Evolutionary conservation across 2,888 invertebrate species (phyloP), one percentile per base, ranked within the genome.

Genomic region (Incurvaria masculella): DNA sequence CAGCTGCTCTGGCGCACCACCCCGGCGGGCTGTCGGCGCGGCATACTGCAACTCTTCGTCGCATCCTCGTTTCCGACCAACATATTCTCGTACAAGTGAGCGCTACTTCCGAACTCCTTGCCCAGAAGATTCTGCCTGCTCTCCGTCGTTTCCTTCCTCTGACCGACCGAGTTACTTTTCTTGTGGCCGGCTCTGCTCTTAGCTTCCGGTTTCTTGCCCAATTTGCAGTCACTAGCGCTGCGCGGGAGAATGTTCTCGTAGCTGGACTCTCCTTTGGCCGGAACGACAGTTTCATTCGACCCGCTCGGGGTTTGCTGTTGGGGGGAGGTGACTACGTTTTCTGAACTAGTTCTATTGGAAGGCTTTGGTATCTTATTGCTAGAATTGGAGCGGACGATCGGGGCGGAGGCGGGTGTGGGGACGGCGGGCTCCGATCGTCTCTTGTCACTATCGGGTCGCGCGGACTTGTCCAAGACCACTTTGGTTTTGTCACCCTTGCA

Each of bases 401-500:
- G 76, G n/a, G 59, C 59, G 38, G 60, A 56, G 47, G 54, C 46
- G 52, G 49, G 49, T 44, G 51, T 45, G 51, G 50, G 5, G 2
- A 21, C 43, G 43, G 21, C 43, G 14, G 11, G 23, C 4, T 21
- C 73, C 75, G 48, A 61, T 10, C 74, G 67, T 53, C 75, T 75
- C 43, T 70, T 63, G 10, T 75, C 76, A 45, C 71, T 54, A 59
- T 78, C 76, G 57, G 75, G 80, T 50, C 79, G 80, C 33, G 79
- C 73, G 18, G 80, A 74, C 56, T 80, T 80, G 52, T 85, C 85
- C 26, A 84, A 73, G 46, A 82, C 80, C 4, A 82, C 81, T 69
- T 81, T 81, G 11, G 79, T 82, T 64, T 87, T 87, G 54, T 87
- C 87, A 47, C 86, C 84, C 61, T 86, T 87, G 50, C 85, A 81